These are phyloP conservation scores for Pangasius krempfi DNA, from an alignment of 2,797 vertebrate genomes.

Conservation along the genomic window DNA sequence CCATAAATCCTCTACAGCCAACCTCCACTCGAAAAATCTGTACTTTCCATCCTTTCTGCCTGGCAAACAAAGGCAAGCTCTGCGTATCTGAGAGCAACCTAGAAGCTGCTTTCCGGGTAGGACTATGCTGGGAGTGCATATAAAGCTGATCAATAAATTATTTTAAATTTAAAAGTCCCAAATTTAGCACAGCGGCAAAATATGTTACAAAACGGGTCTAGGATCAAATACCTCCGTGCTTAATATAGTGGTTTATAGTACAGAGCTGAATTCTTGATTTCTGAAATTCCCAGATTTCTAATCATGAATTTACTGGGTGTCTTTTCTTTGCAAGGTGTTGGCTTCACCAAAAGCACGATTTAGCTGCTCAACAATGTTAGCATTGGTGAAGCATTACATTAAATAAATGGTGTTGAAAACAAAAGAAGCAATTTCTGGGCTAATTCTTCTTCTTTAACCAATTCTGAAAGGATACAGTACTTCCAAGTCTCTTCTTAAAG, in stretches of 20 bases:
- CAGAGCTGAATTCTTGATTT: neutral
- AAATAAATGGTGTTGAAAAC: neutral
- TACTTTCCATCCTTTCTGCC: neutral
- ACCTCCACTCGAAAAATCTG: neutral
- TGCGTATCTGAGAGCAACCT: neutral
- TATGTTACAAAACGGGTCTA: neutral
- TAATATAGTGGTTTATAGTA: neutral
- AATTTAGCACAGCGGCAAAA: neutral
- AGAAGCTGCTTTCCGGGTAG: neutral
- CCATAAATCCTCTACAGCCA: neutral
- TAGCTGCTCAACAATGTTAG: neutral
- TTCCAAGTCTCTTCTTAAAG: constrained; percentile 72
- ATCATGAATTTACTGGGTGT: neutral
- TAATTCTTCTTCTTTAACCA: neutral
- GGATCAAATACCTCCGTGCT: neutral
- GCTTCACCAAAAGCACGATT: neutral
- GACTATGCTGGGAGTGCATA: too few species aligned
- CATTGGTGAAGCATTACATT: neutral
- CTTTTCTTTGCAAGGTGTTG: neutral
- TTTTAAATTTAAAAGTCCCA: neutral
- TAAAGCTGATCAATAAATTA: neutral
- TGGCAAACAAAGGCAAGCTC: neutral
- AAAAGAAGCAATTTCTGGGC: neutral
- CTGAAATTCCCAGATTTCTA: neutral
- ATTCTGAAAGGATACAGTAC: constrained; percentile 68